Base-by-base conservation (phyloP, 2,113 vertebrate species). In the Trichomycterus rosablanca region DNA sequence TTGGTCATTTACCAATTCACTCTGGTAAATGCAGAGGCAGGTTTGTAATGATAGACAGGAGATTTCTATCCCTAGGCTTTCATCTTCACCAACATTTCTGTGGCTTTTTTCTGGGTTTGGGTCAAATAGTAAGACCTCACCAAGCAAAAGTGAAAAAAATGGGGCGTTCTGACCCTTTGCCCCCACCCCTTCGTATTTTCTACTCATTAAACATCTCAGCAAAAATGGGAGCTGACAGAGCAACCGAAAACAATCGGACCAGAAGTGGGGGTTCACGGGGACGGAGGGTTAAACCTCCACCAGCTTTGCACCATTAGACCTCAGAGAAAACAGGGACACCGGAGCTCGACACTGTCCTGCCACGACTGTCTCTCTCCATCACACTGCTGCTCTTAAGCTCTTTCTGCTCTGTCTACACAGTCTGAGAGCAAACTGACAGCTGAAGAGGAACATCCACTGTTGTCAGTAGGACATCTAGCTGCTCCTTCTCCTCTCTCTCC, bases 171-270 rank as follows among this genome's bases (percentile, higher is more conserved):
- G 68, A 53, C 54, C 62, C 49, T 63, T 57, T 56, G 70, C 70
- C 51, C 71, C 67, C 64, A 63, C 76, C 73, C 23, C 22, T 44
- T 70, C 74, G 63, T 48, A 69, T 76, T 71, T 84, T 81, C 81
- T 82, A 78, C 81, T 80, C 79, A 83, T 89, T 88, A 87, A 89
- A 85, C 84, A 77, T 79, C 81, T 83, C 81, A 76, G 82, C 73
- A 76, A 86, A 85, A 87, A 89, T 88, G 76, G 77, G 78, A 82
- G 78, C 80, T 88, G 86, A 86, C 86, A 87, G 81, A 88, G 81
- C 72, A 68, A 84, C 59, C 80, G 83, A 81, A 86, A 85, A 88
- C 86, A 88, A 87, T 83, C 59, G 74, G 81, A 75, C 79, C 46
- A 70, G 80, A 85, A 63, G 72, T 79, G 78, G 76, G 75, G 73